phyloP scores from a whole-genome alignment of 2,888 invertebrate genomes.

The Drosophila picticornis region DNA sequence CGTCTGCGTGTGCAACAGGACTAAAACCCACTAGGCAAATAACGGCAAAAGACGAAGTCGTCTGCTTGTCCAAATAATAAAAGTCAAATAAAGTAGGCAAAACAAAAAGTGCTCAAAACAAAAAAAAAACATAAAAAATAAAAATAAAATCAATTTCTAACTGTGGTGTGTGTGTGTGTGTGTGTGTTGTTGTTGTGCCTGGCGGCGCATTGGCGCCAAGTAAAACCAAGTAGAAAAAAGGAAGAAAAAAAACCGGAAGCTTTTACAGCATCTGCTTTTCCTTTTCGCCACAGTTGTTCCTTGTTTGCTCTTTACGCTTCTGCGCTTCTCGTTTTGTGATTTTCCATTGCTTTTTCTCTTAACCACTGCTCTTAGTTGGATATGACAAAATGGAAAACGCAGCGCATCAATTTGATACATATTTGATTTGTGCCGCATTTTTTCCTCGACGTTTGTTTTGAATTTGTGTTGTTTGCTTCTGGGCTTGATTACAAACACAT shows the following conservation, averaged over 20 bases:
- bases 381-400: background rate
- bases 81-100: slow-evolving; percentile 3
- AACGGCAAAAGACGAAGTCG: slow-evolving; percentile 20
- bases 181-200: slow-evolving; percentile 8
- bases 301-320: slow-evolving; percentile 62
- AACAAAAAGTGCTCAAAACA: background rate
- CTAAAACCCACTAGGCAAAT: slow-evolving; percentile 16
- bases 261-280: slow-evolving; percentile 50
- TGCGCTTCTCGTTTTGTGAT: slow-evolving; percentile 60
- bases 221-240: slow-evolving; percentile 5
- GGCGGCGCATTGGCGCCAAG: slow-evolving; percentile 52
- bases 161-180: background rate
- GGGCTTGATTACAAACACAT: slow-evolving; percentile 39
- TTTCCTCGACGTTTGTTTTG: slow-evolving; percentile 3
- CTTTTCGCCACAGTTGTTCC: slow-evolving; percentile 25
- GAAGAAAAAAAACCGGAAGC: slow-evolving; percentile 59
- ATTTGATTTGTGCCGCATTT: slow-evolving; percentile 39
- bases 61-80: background rate
- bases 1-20: slow-evolving; percentile 60
- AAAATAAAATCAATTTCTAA: background rate
- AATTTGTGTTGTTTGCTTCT: slow-evolving; percentile 27
- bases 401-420: slow-evolving; percentile 10
- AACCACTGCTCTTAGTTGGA: slow-evolving; percentile 35
- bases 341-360: slow-evolving; percentile 43
- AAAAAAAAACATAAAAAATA: background rate